Evolutionary conservation across 2,113 vertebrate species (phyloP), one percentile per base, ranked within the genome.

Genomic region (Octodon degus): DNA sequence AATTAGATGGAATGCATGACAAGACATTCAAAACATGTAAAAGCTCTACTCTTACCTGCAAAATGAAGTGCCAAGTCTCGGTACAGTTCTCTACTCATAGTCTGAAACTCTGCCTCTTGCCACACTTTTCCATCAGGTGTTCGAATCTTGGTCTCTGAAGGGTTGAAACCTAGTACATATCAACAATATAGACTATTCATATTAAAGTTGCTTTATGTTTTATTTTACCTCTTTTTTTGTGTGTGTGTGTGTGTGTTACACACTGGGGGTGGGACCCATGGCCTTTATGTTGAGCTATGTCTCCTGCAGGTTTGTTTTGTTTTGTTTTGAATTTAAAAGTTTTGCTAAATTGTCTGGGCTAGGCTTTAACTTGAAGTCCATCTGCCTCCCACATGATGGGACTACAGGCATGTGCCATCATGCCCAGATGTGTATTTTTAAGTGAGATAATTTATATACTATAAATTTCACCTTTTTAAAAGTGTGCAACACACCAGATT

Each of bases 101-200:
- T 98, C 13, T 98, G 98, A 95, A 99, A 99, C 53, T 99, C 99
- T 0, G 98, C 98, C 65, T 99, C 99, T 2, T 98, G 98, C 99
- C 99, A 99, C 85, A 99, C 98, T 93, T 98, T 99, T 16, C 99
- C 99, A 98, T 99, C 99, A 70, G 99, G 97, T 86, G 99, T 97
- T n/a, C 96, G 98, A 97, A 99, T 99, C 97, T 98, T 99, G 60
- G 99, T 99, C 98, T 99, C 99, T 34, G 98, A 98, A 90, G 98
- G 98, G 98, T 99, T 99, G 97, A 99, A 99, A 97, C 99, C 99
- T 99, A 95, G 95, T 96, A 74, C 2, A 94, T 86, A 90, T 37
- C 94, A 97, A 95, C 47, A 97, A 94, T 14, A 96, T 2, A 94
- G 43, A 97, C 95, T 14, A 95, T 58, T 89, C 62, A 96, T 86